A percentile compares a stretch with the other conserved stretches of the same genome.
These are phyloP conservation scores for Calliphora vomitoria DNA, from an alignment of 2,888 invertebrate species.

Conservation along the genomic window DNA sequence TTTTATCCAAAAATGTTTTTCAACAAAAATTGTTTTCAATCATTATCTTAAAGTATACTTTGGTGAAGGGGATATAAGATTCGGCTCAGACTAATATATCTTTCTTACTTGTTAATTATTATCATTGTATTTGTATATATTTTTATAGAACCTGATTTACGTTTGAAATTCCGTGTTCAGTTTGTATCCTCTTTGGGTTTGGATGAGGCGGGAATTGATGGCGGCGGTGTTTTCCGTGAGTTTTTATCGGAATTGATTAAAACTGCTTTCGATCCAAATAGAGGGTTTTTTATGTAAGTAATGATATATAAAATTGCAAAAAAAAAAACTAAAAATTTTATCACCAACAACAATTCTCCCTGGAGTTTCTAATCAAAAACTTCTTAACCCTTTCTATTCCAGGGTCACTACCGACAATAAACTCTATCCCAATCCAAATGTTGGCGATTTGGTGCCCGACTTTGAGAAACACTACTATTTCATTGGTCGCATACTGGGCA, in stretches of 20 bases:
- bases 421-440: conserved; percentile 98
- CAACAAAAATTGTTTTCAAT: too few species aligned
- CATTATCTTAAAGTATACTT: too few species aligned
- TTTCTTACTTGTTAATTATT: neutral
- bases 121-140: conserved; percentile 60
- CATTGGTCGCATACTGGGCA: conserved; percentile 96
- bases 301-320: too few species aligned
- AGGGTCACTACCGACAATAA: conserved; percentile 94
- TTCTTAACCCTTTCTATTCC: neutral
- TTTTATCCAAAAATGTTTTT: too few species aligned
- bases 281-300: conserved; percentile 92
- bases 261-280: conserved; percentile 98
- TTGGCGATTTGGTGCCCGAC: conserved; percentile 93
- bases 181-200: conserved; percentile 95
- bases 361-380: neutral
- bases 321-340: too few species aligned
- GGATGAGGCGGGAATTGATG: conserved; percentile 98
- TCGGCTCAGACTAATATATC: too few species aligned
- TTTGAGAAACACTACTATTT: conserved; percentile 96
- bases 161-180: conserved; percentile 94
- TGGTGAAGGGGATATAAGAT: too few species aligned
- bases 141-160: conserved; percentile 92
- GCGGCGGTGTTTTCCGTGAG: conserved; percentile 98
- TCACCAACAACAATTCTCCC: too few species aligned
- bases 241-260: conserved; percentile 97